Conservation (phyloP, 2,113 vertebrate genomes). For the Semicossyphus pulcher region DNA sequence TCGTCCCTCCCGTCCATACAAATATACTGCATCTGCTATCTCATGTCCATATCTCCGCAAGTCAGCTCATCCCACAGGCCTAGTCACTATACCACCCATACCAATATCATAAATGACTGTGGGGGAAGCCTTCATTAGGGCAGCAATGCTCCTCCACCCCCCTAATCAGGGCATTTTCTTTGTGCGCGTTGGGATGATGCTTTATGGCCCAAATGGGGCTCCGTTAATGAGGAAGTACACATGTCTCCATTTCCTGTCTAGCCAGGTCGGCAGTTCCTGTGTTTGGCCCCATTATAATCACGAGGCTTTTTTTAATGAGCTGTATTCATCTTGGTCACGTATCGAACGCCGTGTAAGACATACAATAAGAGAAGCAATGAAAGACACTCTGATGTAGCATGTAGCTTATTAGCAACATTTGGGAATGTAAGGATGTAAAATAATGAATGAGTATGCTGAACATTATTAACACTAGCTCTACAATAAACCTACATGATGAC, state of each 20-base stretch:
- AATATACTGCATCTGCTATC: constrained; percentile 62
- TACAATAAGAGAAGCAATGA: constrained; percentile 50
- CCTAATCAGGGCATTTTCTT: constrained; percentile 79
- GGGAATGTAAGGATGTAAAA: constrained; percentile 24
- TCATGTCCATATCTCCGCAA: constrained; percentile 62
- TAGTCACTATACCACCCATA: constrained; percentile 81
- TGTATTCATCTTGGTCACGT: constrained; percentile 74
- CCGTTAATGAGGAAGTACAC: constrained; percentile 83
- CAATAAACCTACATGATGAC: constrained; percentile 41
- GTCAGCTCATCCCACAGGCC: constrained; percentile 80
- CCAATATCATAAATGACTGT: constrained; percentile 86
- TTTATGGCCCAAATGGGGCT: constrained; percentile 83
- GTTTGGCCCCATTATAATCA: constrained; percentile 77
- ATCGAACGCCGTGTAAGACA: constrained; percentile 50
- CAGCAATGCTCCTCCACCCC: constrained; percentile 73
- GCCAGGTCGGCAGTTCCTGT: constrained; percentile 83
- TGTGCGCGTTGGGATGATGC: constrained; percentile 74
- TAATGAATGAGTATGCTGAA: constrained; percentile 18
- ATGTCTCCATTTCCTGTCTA: constrained; percentile 83
- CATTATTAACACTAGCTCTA: constrained; percentile 23
- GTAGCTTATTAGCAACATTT: constrained; percentile 17
- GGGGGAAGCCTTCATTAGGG: constrained; percentile 84
- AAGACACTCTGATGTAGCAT: constrained; percentile 12
- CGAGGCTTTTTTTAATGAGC: constrained; percentile 78
- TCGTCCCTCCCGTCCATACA: constrained; percentile 68